A percentile compares a stretch with the other conserved stretches of the same genome.
phyloP scores from a whole-genome alignment of 2,113 vertebrate species.

The Ramphastos sulfuratus region DNA sequence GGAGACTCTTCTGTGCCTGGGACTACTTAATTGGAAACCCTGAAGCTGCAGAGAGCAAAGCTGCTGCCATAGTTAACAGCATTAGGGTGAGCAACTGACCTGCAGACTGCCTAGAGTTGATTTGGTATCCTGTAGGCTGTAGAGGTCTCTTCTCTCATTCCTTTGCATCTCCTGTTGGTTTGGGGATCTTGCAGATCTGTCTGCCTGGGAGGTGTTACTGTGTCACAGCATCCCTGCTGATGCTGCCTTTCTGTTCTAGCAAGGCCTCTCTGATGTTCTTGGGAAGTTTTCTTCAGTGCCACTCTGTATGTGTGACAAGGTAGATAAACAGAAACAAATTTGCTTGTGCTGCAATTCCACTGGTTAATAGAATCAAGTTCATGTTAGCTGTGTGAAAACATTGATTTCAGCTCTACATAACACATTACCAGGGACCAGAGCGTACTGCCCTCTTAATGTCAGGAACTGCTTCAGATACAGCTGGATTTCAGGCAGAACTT shows the following conservation, averaged over 20 bases:
- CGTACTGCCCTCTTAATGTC: not conserved
- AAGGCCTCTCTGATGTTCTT: not conserved
- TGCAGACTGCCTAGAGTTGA: not conserved
- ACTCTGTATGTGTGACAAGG: not conserved
- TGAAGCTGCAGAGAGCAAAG: slow-evolving; percentile 96
- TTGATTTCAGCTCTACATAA: not conserved
- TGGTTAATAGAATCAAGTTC: not conserved
- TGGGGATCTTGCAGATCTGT: not conserved
- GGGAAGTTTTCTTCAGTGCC: not conserved
- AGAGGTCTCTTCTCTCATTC: not conserved
- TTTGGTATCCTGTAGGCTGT: not conserved
- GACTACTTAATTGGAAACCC: slow-evolving; percentile 97
- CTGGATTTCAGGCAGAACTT: not conserved
- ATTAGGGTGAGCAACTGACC: slow-evolving; percentile 81
- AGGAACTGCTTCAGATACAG: not conserved
- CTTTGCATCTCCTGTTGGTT: not conserved
- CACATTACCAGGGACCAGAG: not conserved
- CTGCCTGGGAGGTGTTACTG: not conserved
- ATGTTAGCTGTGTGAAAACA: not conserved
- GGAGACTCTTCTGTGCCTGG: slow-evolving; percentile 97
- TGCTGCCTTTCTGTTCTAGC: not conserved
- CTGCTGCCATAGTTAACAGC: slow-evolving; percentile 94
- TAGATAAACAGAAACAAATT: not conserved
- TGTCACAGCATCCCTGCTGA: not conserved
- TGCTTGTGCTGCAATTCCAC: not conserved